Base-by-base conservation (phyloP, 2,888 invertebrate genomes). In the Pyrocoelia pectoralis region DNA sequence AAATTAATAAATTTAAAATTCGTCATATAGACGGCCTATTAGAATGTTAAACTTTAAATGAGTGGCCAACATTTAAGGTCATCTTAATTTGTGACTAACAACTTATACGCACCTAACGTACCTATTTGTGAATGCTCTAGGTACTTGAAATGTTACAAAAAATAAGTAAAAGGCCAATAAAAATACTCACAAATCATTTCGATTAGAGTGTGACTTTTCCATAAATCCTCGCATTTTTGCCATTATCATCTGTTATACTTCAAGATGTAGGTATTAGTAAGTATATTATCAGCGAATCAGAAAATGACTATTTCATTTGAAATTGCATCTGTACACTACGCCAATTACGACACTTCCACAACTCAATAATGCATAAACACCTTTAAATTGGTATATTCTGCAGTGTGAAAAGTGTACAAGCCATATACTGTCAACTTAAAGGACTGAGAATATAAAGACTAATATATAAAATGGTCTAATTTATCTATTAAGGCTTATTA, bases 401-500 rank as follows among this genome's bases (percentile, higher is more conserved):
- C 24, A 40, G 40, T 15, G 54, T 50, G 49, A 58, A 63, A 40
- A 33, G 29, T 43, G 50, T 50, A 58, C 48, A 57, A 48, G 14
- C 53, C 19, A n/a, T n/a, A n/a, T n/a, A n/a, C n/a, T n/a, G n/a
- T n/a, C n/a, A 53, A 29, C 56, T 54, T 33, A 48, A 62, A 57
- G 48, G 48, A 57, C 28, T 48, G 48, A 49, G 53, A 52, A 49
- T 60, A 52, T 56, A 60, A 65, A 61, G 61, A 56, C 56, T 43
- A 57, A 57, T 48, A 53, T 46, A 54, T 61, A 61, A 72, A 73
- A 74, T 71, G 70, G 71, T 73, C 77, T 76, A 79, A 80, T 80
- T 80, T 80, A 79, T 79, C 78, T 75, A 80, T 80, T 80, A 80
- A 80, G 77, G 72, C 75, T 79, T 79, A 80, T 80, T 80, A 80